Evolutionary conservation across 2,888 invertebrate species (phyloP), one percentile per base, ranked within the genome.

Genomic region (Torymus auratus): DNA sequence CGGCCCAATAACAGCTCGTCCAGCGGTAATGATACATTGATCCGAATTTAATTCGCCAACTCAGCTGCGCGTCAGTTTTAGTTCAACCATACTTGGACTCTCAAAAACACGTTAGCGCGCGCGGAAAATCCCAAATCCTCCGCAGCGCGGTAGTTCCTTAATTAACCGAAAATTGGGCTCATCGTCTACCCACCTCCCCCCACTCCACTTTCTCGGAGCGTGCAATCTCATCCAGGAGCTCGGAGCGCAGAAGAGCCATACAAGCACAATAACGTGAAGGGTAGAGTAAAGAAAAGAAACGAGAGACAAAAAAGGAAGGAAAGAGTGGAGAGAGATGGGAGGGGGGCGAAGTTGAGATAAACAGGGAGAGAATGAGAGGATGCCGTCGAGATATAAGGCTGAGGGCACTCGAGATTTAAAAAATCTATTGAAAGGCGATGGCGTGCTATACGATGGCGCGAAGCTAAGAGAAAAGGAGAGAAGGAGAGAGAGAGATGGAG

Each of bases 391-490:
- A 56, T 14, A 14, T 56, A n/a, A 41, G 41, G 15, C 15, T 41
- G 28, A 76, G 69, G 17, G 62, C 14, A 41, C 76, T 77, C 20
- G 62, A 77, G 41, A 62, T 62, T 77, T 70, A 14, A 77, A 69
- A 76, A 77, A 70, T 70, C 56, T 56, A 41, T 70, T 62, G 69
- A 70, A 69, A 61, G 61, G 60, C 69, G 58, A 69, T 61, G 52
- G 12, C 20, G 60, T 58, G 2, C 3, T 12, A 17, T n/a, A 60
- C 11, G 17, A n/a, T 4, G 12, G 11, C n/a, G 15, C 60, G 28
- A 12, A 11, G 23, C 12, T 11, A 2, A 11, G 13, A 62, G 23
- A 62, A 15, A 62, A 28, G n/a, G 12, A 67, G 52, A 53, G 52
- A 7, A 17, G 15, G 23, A 15, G 15, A 58, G 14, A 2, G 20